These are phyloP conservation scores for Sipha flava DNA, from an alignment of 1,140 invertebrate species.

Conservation along the genomic window DNA sequence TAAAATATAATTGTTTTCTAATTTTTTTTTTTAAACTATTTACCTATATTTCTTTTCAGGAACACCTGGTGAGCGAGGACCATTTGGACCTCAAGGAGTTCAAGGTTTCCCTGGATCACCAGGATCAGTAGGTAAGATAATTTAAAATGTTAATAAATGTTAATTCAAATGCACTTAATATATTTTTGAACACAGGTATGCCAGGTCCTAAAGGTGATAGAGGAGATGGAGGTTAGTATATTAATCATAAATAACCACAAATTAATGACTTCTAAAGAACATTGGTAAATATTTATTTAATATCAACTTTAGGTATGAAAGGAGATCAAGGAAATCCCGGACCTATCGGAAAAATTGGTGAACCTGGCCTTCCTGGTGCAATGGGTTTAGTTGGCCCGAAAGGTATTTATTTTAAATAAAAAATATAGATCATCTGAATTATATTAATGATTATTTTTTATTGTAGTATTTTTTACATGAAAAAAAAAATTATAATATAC, in stretches of 20 bases:
- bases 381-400: conserved; percentile 59
- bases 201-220: conserved; percentile 65
- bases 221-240: conserved; percentile 48
- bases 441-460: too few species aligned
- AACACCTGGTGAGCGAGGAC: conserved; percentile 56
- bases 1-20: background rate
- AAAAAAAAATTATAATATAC: too few species aligned
- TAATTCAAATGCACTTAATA: background rate
- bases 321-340: conserved; percentile 64
- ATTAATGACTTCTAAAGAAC: conserved; percentile 38
- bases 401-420: conserved; percentile 43
- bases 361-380: conserved; percentile 55
- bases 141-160: background rate
- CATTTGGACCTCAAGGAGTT: conserved; percentile 53
- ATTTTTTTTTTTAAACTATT: background rate
- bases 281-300: conserved; percentile 1
- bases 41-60: background rate
- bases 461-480: too few species aligned
- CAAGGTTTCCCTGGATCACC: conserved; percentile 58
- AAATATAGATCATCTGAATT: too few species aligned
- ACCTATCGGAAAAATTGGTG: conserved; percentile 50
- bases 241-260: background rate
- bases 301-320: conserved; percentile 49
- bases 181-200: conserved; percentile 36
- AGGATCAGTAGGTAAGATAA: conserved; percentile 43